phyloP scores from a whole-genome alignment of 2,113 vertebrate genomes.

The Etheostoma spectabile region DNA sequence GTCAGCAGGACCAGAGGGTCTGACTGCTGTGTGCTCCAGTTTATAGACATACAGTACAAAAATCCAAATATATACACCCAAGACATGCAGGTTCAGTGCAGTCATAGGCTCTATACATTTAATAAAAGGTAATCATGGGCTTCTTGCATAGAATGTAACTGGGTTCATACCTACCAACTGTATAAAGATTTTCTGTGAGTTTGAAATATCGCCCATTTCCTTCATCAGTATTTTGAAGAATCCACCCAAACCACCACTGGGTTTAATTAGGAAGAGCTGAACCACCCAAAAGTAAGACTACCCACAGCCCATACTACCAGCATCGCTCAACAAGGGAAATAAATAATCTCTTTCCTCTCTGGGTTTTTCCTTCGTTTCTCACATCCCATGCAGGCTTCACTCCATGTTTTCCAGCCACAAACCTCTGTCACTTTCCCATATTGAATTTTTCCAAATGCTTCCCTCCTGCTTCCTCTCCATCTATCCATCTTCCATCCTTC shows the following conservation, averaged over 20 bases:
- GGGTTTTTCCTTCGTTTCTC: no score
- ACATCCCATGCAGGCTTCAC: background rate
- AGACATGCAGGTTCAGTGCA: background rate
- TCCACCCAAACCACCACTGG: conserved; percentile 17
- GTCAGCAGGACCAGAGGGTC: conserved; percentile 18
- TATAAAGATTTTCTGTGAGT: background rate
- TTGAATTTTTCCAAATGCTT: conserved; percentile 38
- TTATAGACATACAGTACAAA: background rate
- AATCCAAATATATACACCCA: background rate
- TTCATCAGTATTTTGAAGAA: conserved; percentile 35
- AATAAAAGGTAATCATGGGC: background rate
- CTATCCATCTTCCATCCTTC: background rate
- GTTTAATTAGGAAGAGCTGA: conserved; percentile 45
- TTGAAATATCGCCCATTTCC: conserved; percentile 24
- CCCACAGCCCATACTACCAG: conserved; percentile 6
- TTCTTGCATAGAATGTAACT: no score
- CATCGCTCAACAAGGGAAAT: conserved; percentile 39
- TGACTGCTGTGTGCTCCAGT: background rate
- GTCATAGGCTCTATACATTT: background rate
- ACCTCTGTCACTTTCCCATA: background rate
- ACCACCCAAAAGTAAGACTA: conserved; percentile 45
- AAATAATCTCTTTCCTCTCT: conserved; percentile 42
- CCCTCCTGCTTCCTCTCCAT: conserved; percentile 14
- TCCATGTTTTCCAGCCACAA: background rate
- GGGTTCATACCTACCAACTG: no score